Conservation (phyloP, 2,888 invertebrate species). For the Calliphora vomitoria region DNA sequence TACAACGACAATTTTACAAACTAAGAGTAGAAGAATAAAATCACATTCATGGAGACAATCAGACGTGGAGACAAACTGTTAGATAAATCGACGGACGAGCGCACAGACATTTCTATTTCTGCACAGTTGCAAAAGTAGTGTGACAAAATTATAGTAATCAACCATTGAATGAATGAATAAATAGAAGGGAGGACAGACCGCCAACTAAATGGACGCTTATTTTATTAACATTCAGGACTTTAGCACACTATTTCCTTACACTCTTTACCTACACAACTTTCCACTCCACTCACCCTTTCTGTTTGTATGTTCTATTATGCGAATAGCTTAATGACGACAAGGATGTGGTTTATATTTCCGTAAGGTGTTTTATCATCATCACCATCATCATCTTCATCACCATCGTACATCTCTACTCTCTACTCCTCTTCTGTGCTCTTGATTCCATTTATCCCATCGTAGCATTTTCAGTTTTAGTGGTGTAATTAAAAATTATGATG, state of each 20-base stretch:
- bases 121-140: conserved; percentile 24
- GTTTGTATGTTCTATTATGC: conserved; percentile 33
- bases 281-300: no score
- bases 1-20: conserved; percentile 65
- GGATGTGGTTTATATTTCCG: conserved; percentile 70
- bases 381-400: conserved; percentile 29
- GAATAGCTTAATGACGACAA: conserved; percentile 62
- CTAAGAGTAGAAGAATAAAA: neutral
- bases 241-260: conserved; percentile 28
- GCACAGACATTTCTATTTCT: neutral
- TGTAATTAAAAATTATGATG: conserved; percentile 74
- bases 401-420: neutral
- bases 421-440: neutral
- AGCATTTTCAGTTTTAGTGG: conserved; percentile 51
- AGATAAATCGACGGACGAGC: neutral
- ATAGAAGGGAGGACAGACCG: conserved; percentile 33
- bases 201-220: conserved; percentile 54
- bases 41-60: conserved; percentile 5
- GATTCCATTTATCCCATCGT: conserved; percentile 2
- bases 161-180: conserved; percentile 47
- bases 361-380: conserved; percentile 67
- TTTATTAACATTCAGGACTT: conserved; percentile 42
- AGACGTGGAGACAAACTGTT: neutral
- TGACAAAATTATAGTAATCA: conserved; percentile 59
- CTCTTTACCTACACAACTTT: no score